A percentile compares a stretch with the other conserved stretches of the same genome.
These are phyloP conservation scores for Tenebrio molitor DNA, from an alignment of 1,140 invertebrate genomes.

Conservation along the genomic window DNA sequence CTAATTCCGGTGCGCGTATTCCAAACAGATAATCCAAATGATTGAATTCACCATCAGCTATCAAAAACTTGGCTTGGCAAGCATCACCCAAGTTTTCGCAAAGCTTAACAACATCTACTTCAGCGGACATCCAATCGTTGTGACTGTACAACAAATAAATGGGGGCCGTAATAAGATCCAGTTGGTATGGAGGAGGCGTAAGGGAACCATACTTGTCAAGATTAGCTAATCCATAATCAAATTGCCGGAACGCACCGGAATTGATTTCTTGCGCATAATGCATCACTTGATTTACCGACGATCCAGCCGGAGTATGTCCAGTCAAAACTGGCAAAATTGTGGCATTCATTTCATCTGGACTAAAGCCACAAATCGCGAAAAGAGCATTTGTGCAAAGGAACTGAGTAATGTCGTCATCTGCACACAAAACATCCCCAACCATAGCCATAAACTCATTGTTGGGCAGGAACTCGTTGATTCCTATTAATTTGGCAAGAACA, in stretches of 20 bases:
- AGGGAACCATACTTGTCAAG: slow-evolving; percentile 40
- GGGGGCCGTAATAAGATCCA: slow-evolving; percentile 72
- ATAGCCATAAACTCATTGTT: slow-evolving; percentile 64
- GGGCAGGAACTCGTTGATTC: slow-evolving; percentile 20
- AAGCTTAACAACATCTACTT: slow-evolving; percentile 61
- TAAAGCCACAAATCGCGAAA: slow-evolving; percentile 72
- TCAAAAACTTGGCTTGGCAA: slow-evolving; percentile 64
- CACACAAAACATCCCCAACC: slow-evolving; percentile 66
- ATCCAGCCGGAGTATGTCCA: slow-evolving; percentile 86
- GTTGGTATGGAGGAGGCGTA: slow-evolving; percentile 69
- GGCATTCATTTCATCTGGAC: slow-evolving; percentile 69
- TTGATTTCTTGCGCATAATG: slow-evolving; percentile 79
- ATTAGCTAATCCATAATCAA: slow-evolving; percentile 66
- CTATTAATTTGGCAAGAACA: slow-evolving; percentile 2
- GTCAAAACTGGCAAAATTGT: slow-evolving; percentile 81
- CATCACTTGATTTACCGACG: slow-evolving; percentile 81
- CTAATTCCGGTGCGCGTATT: slow-evolving; percentile 45
- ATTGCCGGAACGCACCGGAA: slow-evolving; percentile 73
- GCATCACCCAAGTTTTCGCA: slow-evolving; percentile 66
- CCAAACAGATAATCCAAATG: slow-evolving; percentile 55
- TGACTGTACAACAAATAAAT: slow-evolving; percentile 69
- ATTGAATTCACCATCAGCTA: slow-evolving; percentile 64
- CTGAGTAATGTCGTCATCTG: slow-evolving; percentile 66
- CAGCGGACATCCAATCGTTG: slow-evolving; percentile 67
- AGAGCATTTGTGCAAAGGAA: slow-evolving; percentile 71